Evolutionary conservation across 1,140 invertebrate genomes (phyloP).

Genomic region (Marisa cornuarietis): DNA sequence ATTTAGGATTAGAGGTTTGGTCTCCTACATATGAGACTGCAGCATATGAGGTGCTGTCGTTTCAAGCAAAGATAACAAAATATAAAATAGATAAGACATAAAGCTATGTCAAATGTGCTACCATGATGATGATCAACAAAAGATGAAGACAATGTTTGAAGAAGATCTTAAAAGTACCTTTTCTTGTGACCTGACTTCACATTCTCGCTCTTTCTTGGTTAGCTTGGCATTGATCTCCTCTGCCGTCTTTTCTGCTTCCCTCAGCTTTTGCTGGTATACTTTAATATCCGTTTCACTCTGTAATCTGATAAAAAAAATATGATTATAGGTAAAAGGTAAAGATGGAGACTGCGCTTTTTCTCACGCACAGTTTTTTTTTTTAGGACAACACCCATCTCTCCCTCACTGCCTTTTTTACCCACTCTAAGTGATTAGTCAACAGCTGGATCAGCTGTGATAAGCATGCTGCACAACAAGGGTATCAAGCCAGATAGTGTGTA

Average conservation of each 20-base stretch:
- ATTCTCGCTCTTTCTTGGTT: conserved; percentile 91
- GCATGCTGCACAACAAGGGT: too few species aligned
- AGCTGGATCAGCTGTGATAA: too few species aligned
- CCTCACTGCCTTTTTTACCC: too few species aligned
- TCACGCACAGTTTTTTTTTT: too few species aligned
- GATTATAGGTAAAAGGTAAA: too few species aligned
- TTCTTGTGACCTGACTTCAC: conserved; percentile 88
- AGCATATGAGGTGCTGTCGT: background rate
- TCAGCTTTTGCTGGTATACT: conserved; percentile 84
- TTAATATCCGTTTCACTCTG: conserved; percentile 94
- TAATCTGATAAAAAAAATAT: conserved; percentile 67
- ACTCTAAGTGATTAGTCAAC: too few species aligned
- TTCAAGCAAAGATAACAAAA: background rate
- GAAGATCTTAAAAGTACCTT: conserved; percentile 69
- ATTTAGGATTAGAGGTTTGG: background rate
- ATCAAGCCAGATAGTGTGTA: too few species aligned
- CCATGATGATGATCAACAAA: background rate
- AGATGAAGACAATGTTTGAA: background rate
- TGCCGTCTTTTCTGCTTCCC: conserved; percentile 89
- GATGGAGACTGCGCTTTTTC: too few species aligned
- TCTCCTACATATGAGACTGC: background rate
- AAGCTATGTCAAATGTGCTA: background rate
- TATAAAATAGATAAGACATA: background rate
- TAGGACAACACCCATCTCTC: too few species aligned
- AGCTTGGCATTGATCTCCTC: conserved; percentile 84